These are phyloP conservation scores for Pseudomyrmex pallidus DNA, from an alignment of 1,140 invertebrate genomes.

Conservation along the genomic window DNA sequence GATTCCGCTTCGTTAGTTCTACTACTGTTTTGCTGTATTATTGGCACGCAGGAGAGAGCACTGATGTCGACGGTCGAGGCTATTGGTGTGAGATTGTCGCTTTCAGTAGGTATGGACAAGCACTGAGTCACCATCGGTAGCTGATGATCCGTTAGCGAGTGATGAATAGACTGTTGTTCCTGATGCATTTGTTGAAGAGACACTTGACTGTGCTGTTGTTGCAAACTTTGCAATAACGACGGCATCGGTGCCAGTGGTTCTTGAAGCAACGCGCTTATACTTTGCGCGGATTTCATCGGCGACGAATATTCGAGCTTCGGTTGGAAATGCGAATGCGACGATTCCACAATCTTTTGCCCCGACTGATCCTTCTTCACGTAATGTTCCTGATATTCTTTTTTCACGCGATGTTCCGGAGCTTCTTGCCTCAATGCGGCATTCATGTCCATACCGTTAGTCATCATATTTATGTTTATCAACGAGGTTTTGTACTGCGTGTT, in stretches of 20 bases:
- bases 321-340: constrained; percentile 13
- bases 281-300: constrained; percentile 82
- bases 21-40: constrained; percentile 33
- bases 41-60: constrained; percentile 60
- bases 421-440: constrained; percentile 54
- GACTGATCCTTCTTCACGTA: constrained; percentile 53
- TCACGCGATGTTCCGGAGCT: constrained; percentile 51
- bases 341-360: constrained; percentile 46
- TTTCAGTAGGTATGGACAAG: constrained; percentile 28
- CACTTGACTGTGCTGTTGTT: constrained; percentile 43
- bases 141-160: constrained; percentile 39
- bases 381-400: constrained; percentile 58
- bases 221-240: constrained; percentile 73
- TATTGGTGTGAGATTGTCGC: constrained; percentile 42
- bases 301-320: constrained; percentile 75
- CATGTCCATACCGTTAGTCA: constrained; percentile 74
- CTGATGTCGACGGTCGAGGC: constrained; percentile 78
- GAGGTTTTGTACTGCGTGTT: constrained; percentile 64
- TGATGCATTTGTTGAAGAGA: constrained; percentile 51
- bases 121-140: constrained; percentile 43
- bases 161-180: constrained; percentile 46
- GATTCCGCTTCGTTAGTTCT: neutral
- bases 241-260: constrained; percentile 80
- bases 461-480: constrained; percentile 34
- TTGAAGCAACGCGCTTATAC: constrained; percentile 82